These are phyloP conservation scores for Hyles lineata DNA, from an alignment of 2,888 invertebrate genomes.

Conservation along the genomic window DNA sequence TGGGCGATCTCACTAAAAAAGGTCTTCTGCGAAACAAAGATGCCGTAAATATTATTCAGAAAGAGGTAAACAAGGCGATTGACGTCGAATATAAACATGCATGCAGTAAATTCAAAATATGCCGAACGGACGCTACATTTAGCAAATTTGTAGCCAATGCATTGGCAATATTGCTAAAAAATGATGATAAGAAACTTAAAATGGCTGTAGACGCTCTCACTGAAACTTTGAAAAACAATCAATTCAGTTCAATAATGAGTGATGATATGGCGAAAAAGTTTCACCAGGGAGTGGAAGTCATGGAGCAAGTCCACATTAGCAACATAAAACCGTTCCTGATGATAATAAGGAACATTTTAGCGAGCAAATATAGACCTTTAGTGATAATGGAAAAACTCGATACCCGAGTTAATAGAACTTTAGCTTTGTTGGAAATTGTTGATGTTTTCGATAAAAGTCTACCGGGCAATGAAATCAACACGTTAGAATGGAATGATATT, in stretches of 20 bases:
- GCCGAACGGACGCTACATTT: constrained; percentile 47
- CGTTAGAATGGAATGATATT: constrained; percentile 46
- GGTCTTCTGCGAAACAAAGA: constrained; percentile 36
- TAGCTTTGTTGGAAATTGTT: constrained; percentile 53
- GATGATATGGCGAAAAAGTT: constrained; percentile 38
- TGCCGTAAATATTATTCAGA: constrained; percentile 39
- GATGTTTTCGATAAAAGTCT: constrained; percentile 47
- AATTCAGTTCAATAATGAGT: constrained; percentile 41
- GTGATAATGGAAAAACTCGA: constrained; percentile 33
- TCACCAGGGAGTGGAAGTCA: constrained; percentile 29
- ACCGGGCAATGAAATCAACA: constrained; percentile 41
- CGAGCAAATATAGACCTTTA: constrained; percentile 48
- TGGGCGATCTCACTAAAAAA: constrained; percentile 43
- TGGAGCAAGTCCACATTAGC: constrained; percentile 35
- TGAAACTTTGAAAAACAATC: constrained; percentile 48
- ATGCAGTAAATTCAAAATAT: constrained; percentile 56
- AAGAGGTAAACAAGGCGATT: constrained; percentile 49
- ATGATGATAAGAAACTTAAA: constrained; percentile 48
- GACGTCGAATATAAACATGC: constrained; percentile 48
- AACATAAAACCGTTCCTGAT: constrained; percentile 37
- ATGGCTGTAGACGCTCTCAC: constrained; percentile 49
- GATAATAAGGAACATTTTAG: constrained; percentile 47
- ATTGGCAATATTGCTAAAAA: constrained; percentile 42
- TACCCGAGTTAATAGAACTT: constrained; percentile 44
- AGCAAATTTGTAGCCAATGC: constrained; percentile 48